A percentile compares a stretch with the other conserved stretches of the same genome.
phyloP scores from a whole-genome alignment of 2,113 vertebrate genomes.

The Craseonycteris thonglongyai region DNA sequence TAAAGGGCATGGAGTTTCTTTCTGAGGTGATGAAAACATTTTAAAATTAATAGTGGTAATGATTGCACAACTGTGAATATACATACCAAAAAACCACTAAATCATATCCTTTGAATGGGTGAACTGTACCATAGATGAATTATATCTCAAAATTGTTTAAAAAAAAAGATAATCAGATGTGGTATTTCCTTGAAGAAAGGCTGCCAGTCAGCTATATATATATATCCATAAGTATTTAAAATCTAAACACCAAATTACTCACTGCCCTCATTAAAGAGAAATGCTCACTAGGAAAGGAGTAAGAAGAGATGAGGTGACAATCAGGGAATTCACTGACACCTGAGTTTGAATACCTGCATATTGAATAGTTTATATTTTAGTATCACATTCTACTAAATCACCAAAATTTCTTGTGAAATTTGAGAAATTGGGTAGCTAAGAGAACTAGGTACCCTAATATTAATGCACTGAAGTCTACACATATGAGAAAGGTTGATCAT shows the following conservation, averaged over 20 bases:
- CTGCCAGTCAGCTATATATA: neutral
- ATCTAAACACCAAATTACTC: neutral
- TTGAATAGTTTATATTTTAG: neutral
- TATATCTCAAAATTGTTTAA: neutral
- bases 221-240: neutral
- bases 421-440: neutral
- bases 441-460: neutral
- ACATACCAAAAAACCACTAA: neutral
- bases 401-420: neutral
- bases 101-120: neutral
- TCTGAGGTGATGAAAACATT: neutral
- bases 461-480: neutral
- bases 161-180: neutral
- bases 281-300: neutral
- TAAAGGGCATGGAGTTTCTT: neutral
- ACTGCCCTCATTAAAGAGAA: neutral
- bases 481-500: neutral
- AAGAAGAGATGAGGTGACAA: neutral
- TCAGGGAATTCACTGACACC: neutral
- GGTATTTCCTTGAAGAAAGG: conserved; percentile 8
- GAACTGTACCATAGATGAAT: neutral
- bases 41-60: neutral
- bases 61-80: neutral
- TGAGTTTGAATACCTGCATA: neutral
- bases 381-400: neutral